phyloP scores from a whole-genome alignment of 2,113 vertebrate species.

The Orycteropus afer region DNA sequence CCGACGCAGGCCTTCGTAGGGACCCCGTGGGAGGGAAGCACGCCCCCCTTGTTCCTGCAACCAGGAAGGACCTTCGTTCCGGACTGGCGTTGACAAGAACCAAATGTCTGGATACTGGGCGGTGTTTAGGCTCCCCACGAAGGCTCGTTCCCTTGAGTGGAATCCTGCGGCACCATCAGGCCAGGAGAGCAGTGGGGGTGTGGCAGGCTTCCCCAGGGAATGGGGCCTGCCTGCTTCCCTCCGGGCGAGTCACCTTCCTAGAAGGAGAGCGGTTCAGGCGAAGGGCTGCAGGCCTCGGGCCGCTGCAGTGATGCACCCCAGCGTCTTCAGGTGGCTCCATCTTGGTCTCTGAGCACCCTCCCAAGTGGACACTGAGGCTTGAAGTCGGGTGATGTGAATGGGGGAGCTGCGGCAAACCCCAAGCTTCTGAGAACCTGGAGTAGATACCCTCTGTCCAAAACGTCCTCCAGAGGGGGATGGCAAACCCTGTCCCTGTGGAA shows the following conservation, averaged over 20 bases:
- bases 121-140: constrained; percentile 1
- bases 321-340: not conserved
- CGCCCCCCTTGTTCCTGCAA: not conserved
- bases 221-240: not conserved
- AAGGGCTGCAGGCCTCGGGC: not conserved
- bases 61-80: constrained; percentile 33
- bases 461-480: not conserved
- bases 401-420: not conserved
- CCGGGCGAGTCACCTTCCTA: not conserved
- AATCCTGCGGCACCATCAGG: not conserved
- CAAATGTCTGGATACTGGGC: constrained; percentile 24
- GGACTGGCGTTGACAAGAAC: constrained; percentile 9
- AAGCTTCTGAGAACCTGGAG: not conserved
- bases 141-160: not conserved
- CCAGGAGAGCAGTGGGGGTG: not conserved
- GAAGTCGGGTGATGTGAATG: not conserved
- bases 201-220: not conserved
- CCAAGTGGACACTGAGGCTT: not conserved
- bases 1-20: constrained; percentile 40
- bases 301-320: not conserved
- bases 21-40: constrained; percentile 29
- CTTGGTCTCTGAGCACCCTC: rapidly evolving
- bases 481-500: not conserved
- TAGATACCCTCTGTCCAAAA: not conserved
- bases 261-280: rapidly evolving